Conservation (phyloP, 37 sponge, comb jelly and placozoan species). For the Bolinopsis microptera region DNA sequence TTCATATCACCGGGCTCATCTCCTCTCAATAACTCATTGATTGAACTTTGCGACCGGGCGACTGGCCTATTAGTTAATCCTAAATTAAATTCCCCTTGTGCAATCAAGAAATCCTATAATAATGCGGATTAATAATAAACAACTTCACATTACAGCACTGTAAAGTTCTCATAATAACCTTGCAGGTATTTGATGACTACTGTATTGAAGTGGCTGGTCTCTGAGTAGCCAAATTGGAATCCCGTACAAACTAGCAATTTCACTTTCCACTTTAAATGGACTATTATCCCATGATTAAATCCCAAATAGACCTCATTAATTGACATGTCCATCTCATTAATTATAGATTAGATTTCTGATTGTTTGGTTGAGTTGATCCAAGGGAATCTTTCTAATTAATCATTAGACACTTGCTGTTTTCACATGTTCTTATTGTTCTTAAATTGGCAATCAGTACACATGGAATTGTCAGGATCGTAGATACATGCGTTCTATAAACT, state of each 20-base stretch:
- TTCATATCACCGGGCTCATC: not conserved
- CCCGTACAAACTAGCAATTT: not conserved
- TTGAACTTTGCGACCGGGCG: not conserved
- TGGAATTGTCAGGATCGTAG: too few species aligned
- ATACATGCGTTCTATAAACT: too few species aligned
- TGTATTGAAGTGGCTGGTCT: not conserved
- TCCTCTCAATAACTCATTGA: conserved; percentile 29
- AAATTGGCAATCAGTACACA: not conserved
- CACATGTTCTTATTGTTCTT: not conserved
- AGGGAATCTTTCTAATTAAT: not conserved
- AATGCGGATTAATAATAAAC: conserved; percentile 52
- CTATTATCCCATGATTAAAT: not conserved
- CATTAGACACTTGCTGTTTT: not conserved
- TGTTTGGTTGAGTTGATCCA: not conserved
- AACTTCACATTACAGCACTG: conserved; percentile 3
- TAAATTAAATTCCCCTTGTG: conserved; percentile 12
- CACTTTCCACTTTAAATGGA: not conserved
- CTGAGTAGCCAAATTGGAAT: not conserved
- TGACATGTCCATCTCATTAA: not conserved
- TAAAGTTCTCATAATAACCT: not conserved
- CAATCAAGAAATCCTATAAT: conserved; percentile 48
- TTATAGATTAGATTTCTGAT: not conserved
- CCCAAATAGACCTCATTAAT: not conserved
- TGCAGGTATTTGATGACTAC: not conserved
- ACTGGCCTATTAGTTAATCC: conserved; percentile 7